phyloP scores from a whole-genome alignment of 2,888 invertebrate species.

The Drosophila tripunctata region DNA sequence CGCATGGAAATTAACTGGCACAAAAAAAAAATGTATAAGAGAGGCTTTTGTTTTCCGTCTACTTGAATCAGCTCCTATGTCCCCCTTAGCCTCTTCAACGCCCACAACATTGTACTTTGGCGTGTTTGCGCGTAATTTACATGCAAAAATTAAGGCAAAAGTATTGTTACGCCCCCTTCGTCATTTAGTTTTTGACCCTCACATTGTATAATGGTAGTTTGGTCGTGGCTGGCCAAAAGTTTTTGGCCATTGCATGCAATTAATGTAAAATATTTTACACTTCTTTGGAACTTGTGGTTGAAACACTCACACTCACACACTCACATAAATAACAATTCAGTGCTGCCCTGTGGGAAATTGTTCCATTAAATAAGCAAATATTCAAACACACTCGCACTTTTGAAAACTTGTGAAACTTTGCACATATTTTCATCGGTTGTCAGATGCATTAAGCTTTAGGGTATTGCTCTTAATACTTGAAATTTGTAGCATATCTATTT shows the following conservation, averaged over 20 bases:
- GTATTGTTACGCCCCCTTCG: background rate
- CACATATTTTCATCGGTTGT: constrained; percentile 13
- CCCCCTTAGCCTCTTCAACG: constrained; percentile 1
- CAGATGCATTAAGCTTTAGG: background rate
- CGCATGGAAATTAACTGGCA: constrained; percentile 72
- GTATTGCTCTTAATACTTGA: background rate
- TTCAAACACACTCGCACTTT: constrained; percentile 13
- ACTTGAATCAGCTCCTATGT: background rate
- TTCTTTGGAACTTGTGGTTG: constrained; percentile 47
- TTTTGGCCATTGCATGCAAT: constrained; percentile 47
- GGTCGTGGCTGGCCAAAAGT: constrained; percentile 19
- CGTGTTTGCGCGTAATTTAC: constrained; percentile 38
- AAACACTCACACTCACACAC: no score
- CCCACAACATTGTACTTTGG: no score
- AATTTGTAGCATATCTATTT: background rate
- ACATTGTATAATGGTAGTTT: constrained; percentile 2
- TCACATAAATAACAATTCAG: constrained; percentile 54
- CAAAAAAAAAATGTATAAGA: constrained; percentile 54
- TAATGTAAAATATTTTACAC: constrained; percentile 64
- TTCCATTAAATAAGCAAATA: constrained; percentile 55
- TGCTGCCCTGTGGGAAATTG: constrained; percentile 38
- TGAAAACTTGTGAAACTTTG: constrained; percentile 39
- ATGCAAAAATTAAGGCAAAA: constrained; percentile 20
- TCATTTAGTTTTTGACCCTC: constrained; percentile 24
- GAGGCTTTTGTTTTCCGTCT: constrained; percentile 5